Evolutionary conservation across 64 coral and sea anemone genomes (phyloP).

Genomic region (Dendrophyllia cribrosa): DNA sequence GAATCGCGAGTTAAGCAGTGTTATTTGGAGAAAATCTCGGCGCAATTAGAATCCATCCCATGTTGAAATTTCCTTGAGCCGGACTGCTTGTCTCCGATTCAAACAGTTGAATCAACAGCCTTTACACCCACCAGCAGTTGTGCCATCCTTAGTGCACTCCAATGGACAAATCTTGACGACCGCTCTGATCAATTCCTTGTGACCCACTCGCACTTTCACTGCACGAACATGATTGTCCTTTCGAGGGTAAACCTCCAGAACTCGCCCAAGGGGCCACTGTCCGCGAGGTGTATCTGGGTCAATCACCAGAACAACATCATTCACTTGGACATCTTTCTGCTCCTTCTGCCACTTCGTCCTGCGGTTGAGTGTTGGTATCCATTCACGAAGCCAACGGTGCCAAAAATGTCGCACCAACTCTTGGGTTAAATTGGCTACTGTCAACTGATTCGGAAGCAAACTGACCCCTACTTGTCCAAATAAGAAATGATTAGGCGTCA

Average conservation of each 20-base stretch:
- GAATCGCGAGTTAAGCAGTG: no score
- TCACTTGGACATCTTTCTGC: slow-evolving; percentile 8
- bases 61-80: no score
- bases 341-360: slow-evolving; percentile 25
- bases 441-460: not conserved
- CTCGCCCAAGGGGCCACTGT: slow-evolving; percentile 56
- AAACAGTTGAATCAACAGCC: no score
- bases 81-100: no score
- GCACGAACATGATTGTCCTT: not conserved
- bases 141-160: not conserved
- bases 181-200: not conserved
- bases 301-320: slow-evolving; percentile 52
- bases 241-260: slow-evolving; percentile 6
- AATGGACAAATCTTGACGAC: slow-evolving; percentile 40
- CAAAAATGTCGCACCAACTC: slow-evolving; percentile 46
- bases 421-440: not conserved
- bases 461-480: not conserved
- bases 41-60: no score
- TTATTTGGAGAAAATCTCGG: no score
- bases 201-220: not conserved
- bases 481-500: slow-evolving; percentile 42
- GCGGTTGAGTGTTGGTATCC: slow-evolving; percentile 51
- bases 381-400: slow-evolving; percentile 61
- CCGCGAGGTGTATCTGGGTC: slow-evolving; percentile 16
- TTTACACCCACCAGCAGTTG: no score